Evolutionary conservation across 2,113 vertebrate genomes (phyloP), one percentile per base, ranked within the genome.

Genomic region (Raja brachyura): DNA sequence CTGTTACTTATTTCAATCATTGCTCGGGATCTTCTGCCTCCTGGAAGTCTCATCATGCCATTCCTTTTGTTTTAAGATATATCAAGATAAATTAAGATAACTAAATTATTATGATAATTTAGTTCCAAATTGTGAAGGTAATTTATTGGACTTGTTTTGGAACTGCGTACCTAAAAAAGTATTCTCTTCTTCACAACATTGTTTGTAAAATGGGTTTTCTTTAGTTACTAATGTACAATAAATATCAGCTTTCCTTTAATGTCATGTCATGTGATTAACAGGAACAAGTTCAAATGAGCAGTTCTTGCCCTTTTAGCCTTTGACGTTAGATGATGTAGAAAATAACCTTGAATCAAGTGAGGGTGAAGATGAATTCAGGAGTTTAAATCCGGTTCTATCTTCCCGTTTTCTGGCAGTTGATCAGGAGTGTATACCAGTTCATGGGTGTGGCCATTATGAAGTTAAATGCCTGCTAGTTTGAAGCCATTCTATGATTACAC

Each of bases 1-100:
- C 90, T 92, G 90, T 92, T 92, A 92, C 68, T 74, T 68, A 54
- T 92, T 92, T 70, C 73, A 92, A 92, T 92, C 63, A 92, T 54
- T 92, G 90, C 90, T 92, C 90, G 73, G 54, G 90, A 92, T 68
- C 54, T 92, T 73, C 73, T 48, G 39, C 39, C 39, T 48, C 39
- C 39, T 48, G 39, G 39, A 48, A 48, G 39, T 48, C 39, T 48
- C 3, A 48, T 48, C 39, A 48, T 48, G 39, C 39, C 39, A 48
- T 48, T 48, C 39, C 0, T 48, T 48, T 48, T 48, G 39, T 48
- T 48, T 48, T 48, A 48, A 48, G 39, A 48, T 48, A 48, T 48
- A 48, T 48, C 39, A 48, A 48, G 39, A 48, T 48, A 3, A 48
- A 48, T 48, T 48, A 48, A 48, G 39, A 48, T 48, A 48, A 48